A percentile compares a stretch with the other conserved stretches of the same genome.
Conservation (phyloP, 2,113 vertebrate genomes). For the Chionis minor region DNA sequence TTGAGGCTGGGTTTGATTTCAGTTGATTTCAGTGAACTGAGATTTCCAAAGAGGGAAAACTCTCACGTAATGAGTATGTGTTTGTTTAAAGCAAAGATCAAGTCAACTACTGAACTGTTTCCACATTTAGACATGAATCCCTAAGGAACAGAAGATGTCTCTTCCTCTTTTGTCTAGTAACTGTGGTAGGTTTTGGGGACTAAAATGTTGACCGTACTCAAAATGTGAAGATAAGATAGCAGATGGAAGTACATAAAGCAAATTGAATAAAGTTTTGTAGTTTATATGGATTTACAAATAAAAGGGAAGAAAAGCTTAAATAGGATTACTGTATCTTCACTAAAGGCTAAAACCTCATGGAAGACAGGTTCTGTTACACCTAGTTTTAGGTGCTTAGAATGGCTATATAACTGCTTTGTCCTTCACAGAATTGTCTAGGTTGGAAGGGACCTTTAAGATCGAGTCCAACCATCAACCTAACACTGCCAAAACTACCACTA, state of each 20-base stretch:
- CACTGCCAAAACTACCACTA: too few species aligned
- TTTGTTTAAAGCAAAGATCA: not conserved
- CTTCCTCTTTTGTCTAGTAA: not conserved
- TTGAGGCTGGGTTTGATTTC: not conserved
- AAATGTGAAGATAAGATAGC: not conserved
- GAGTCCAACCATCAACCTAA: too few species aligned
- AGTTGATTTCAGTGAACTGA: not conserved
- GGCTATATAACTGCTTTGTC: not conserved
- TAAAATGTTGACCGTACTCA: not conserved
- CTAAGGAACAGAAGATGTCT: too few species aligned
- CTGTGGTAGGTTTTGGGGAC: not conserved
- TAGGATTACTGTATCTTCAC: not conserved
- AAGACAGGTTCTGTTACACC: not conserved
- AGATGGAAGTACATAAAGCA: not conserved
- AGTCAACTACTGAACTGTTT: not conserved
- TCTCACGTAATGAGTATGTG: accelerated
- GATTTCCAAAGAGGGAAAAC: not conserved
- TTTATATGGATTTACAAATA: not conserved
- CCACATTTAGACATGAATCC: not conserved
- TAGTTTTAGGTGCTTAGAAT: not conserved
- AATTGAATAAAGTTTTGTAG: not conserved
- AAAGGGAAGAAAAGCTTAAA: not conserved
- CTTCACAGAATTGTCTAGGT: not conserved
- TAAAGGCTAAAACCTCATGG: not conserved
- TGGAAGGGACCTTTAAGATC: too few species aligned